Percentiles rank a stretch among this genome's conserved stretches.
These are phyloP conservation scores for Heloderma charlesbogerti DNA, from an alignment of 2,113 vertebrate genomes.

Conservation along the genomic window DNA sequence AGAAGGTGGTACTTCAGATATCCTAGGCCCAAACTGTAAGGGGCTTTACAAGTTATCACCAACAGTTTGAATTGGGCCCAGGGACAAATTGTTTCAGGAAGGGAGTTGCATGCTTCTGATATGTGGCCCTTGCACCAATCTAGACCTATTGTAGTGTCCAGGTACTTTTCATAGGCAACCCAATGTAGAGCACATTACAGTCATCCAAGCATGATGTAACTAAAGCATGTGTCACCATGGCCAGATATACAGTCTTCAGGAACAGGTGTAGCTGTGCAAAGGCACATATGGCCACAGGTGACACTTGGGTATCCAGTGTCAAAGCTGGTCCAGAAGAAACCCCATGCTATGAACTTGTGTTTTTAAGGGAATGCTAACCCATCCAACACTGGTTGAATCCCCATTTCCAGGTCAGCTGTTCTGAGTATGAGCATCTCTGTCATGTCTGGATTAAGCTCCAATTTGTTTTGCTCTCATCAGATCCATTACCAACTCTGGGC, in stretches of 20 bases:
- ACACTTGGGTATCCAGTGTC: not conserved
- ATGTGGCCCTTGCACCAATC: not conserved
- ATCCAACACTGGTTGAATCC: not conserved
- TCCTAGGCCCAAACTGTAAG: too few species aligned
- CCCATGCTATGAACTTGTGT: not conserved
- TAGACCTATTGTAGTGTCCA: not conserved
- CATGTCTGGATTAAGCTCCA: not conserved
- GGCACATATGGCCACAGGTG: not conserved
- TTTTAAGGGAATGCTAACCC: not conserved
- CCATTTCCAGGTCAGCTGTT: not conserved
- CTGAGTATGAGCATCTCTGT: not conserved
- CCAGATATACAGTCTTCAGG: not conserved
- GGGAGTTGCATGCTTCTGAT: not conserved
- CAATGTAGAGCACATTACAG: not conserved
- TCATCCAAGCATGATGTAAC: not conserved
- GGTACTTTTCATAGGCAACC: not conserved
- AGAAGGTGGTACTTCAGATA: too few species aligned
- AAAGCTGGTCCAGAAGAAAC: not conserved
- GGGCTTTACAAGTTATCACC: too few species aligned
- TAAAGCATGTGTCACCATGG: not conserved
- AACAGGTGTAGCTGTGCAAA: not conserved
- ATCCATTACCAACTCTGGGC: not conserved
- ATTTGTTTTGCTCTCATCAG: not conserved
- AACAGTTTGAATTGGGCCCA: not conserved
- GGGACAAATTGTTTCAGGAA: not conserved